Evolutionary conservation across 30 jellyfish, hydroid and myxozoan species (phyloP).

Genomic region (Aurelia aurita complex sp. Pacific): DNA sequence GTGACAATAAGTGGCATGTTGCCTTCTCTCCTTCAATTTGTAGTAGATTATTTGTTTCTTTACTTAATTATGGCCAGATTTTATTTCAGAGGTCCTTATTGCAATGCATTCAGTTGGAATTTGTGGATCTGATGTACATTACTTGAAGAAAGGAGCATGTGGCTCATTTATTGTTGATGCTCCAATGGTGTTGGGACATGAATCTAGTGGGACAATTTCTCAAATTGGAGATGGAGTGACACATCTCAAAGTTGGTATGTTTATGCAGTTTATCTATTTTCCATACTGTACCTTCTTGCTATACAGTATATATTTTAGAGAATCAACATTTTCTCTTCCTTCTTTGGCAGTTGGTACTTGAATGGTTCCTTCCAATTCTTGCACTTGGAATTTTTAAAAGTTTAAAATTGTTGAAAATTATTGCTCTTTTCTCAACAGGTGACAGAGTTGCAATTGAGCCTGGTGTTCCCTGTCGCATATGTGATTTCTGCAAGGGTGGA

Average conservation of each 20-base stretch:
- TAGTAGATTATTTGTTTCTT: neutral
- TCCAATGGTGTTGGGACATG: constrained; percentile 99
- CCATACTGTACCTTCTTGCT: no score
- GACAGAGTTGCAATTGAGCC: constrained; percentile 99
- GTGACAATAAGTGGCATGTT: neutral
- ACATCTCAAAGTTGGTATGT: constrained; percentile 74
- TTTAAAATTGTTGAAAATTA: neutral
- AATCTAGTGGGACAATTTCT: constrained; percentile 89
- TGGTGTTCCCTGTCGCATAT: constrained; percentile 94
- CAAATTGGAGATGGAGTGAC: constrained; percentile 93
- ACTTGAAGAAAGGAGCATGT: constrained; percentile 75
- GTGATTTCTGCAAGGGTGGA: constrained; percentile 90
- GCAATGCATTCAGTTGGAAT: constrained; percentile 95
- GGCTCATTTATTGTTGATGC: constrained; percentile 89
- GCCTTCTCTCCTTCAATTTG: neutral
- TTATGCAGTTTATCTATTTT: no score
- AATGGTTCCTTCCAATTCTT: neutral
- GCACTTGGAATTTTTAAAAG: neutral
- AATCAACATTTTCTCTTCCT: no score
- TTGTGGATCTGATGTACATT: constrained; percentile 99
- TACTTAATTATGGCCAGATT: neutral
- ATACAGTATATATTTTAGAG: no score
- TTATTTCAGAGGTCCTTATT: constrained; percentile 79
- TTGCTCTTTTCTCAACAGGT: constrained; percentile 36
- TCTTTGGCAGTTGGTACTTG: neutral